Percentiles rank a stretch among this genome's conserved stretches.
Evolutionary conservation across 2,888 invertebrate species (phyloP).

Genomic region (Dasypolia templi): DNA sequence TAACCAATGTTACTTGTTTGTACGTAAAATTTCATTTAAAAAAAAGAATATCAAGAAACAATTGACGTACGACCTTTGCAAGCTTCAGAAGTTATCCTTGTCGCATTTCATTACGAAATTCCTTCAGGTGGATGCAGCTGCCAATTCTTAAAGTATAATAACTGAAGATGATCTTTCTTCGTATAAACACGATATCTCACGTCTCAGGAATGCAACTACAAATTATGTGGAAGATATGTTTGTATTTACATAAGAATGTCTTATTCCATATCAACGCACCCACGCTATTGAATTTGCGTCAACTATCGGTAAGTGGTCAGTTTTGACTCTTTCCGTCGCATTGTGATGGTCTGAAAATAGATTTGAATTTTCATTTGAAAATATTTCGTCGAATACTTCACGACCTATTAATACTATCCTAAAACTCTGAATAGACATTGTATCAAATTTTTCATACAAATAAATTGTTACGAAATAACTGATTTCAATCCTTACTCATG

Average conservation of each 20-base stretch:
- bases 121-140: conserved; percentile 11
- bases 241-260: conserved; percentile 56
- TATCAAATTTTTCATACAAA: too few species aligned
- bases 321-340: conserved; percentile 15
- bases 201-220: conserved; percentile 22
- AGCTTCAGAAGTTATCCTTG: background rate
- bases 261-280: conserved; percentile 31
- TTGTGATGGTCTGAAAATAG: background rate
- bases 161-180: conserved; percentile 20
- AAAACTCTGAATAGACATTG: too few species aligned
- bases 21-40: background rate
- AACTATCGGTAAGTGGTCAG: conserved; percentile 8
- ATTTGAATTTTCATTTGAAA: background rate
- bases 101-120: background rate
- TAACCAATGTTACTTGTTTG: too few species aligned
- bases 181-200: background rate
- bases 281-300: conserved; percentile 49
- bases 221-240: conserved; percentile 19
- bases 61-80: background rate
- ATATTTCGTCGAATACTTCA: background rate
- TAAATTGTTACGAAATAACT: background rate
- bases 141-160: conserved; percentile 11
- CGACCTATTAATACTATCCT: too few species aligned
- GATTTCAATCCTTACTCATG: background rate
- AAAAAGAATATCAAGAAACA: background rate